These are phyloP conservation scores for Platorchestia sp. DNA, from an alignment of 1,140 invertebrate genomes.

Conservation along the genomic window DNA sequence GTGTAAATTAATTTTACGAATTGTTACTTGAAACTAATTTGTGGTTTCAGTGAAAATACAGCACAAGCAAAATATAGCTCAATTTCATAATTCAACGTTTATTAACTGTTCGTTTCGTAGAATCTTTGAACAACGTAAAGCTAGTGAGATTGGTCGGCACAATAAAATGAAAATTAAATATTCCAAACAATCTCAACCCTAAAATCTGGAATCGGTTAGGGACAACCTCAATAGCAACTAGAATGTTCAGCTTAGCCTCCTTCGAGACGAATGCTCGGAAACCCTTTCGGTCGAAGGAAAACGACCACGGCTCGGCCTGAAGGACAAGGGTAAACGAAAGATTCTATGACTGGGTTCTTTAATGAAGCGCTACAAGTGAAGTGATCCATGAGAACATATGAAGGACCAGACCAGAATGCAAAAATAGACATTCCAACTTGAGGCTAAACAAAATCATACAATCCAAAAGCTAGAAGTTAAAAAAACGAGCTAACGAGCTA, in stretches of 20 bases:
- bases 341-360: constrained; percentile 4
- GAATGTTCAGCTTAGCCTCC: not conserved
- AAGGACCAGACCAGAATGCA: constrained; percentile 35
- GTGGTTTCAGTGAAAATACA: no score
- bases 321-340: not conserved
- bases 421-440: constrained; percentile 40
- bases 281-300: not conserved
- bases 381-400: constrained; percentile 44
- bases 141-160: no score
- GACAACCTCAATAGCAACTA: no score
- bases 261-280: not conserved
- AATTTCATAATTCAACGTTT: no score
- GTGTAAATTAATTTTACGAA: no score
- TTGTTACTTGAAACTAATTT: no score
- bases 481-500: constrained; percentile 16
- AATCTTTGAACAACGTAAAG: no score
- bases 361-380: constrained; percentile 44
- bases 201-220: no score
- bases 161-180: no score
- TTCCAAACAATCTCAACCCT: no score
- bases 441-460: constrained; percentile 1
- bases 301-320: not conserved
- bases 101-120: no score
- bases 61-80: no score
- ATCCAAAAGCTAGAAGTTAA: not conserved